Base-by-base conservation (phyloP, 2,888 invertebrate species). In the Nymphalis urticae region DNA sequence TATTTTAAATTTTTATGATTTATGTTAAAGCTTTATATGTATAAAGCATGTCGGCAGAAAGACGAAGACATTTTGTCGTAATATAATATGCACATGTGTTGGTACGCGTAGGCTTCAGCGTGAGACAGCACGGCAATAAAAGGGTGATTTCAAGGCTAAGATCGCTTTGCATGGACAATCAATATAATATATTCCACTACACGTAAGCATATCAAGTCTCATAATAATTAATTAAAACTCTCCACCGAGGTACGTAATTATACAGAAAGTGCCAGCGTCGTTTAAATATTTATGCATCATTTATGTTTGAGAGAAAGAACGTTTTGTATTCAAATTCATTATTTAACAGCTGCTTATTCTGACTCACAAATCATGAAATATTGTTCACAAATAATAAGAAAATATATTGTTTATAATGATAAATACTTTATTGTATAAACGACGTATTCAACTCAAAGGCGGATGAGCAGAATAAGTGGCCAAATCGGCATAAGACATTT, bases 61-160 rank as follows among this genome's bases (percentile, higher is more conserved):
- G 4, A 42, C 2, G 13, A 9, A 13, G 7, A 42, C 36, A 3
- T 10, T 42, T 42, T 42, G 5, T 4, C 51, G 1, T 19, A 51
- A 19, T 10, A n/a, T 19, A 10, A 10, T 9, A 16, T 17, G n/a
- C 6, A 7, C 17, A n/a, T 21, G 10, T 9, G 51, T 21, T 21
- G 6, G 19, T 27, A 48, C 17, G 24, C 27, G 16, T 48, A 61
- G 17, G 36, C 19, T 13, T 48, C 21, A 63, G 27, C 74, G 74
- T 76, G 75, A 73, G 64, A 76, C 24, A 65, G 64, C 68, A 61
- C 75, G 77, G 74, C 72, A 79, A 79, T 73, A 68, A 62, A 76
- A 73, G 76, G 73, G 75, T 83, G 83, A 77, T 66, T 63, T 66
- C 81, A 84, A 85, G 84, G 85, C 62, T 36, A 21, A 16, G 48